Evolutionary conservation across 2,797 vertebrate species (phyloP).

Genomic region (Podargus strigoides): DNA sequence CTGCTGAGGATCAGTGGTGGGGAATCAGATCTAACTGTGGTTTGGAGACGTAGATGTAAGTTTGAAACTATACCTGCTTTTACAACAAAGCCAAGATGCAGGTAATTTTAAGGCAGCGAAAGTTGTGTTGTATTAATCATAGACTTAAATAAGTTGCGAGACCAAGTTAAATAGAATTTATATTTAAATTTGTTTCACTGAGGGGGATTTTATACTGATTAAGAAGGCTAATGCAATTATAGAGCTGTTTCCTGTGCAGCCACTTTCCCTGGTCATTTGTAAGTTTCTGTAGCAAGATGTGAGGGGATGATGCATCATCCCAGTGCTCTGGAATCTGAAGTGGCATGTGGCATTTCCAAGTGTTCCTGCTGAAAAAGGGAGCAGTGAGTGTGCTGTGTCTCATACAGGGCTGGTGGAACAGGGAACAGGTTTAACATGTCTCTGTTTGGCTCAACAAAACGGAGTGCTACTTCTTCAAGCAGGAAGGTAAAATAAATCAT

Average conservation of each 20-base stretch:
- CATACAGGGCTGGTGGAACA: background rate
- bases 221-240: background rate
- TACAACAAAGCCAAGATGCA: background rate
- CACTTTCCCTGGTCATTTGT: background rate
- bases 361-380: background rate
- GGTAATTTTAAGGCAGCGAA: background rate
- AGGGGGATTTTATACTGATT: background rate
- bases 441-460: background rate
- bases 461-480: background rate
- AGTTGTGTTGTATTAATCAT: background rate
- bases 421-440: background rate
- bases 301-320: background rate
- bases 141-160: background rate
- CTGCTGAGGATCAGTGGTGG: background rate
- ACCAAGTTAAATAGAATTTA: background rate
- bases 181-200: background rate
- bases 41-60: background rate
- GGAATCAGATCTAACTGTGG: background rate
- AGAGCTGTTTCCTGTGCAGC: background rate
- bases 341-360: background rate
- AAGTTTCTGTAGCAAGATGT: slow-evolving; percentile 1
- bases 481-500: background rate
- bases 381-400: background rate
- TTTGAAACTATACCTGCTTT: background rate
- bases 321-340: background rate